A percentile compares a stretch with the other conserved stretches of the same genome.
Conservation (phyloP, 2,797 vertebrate species). For the Carapus acus region DNA sequence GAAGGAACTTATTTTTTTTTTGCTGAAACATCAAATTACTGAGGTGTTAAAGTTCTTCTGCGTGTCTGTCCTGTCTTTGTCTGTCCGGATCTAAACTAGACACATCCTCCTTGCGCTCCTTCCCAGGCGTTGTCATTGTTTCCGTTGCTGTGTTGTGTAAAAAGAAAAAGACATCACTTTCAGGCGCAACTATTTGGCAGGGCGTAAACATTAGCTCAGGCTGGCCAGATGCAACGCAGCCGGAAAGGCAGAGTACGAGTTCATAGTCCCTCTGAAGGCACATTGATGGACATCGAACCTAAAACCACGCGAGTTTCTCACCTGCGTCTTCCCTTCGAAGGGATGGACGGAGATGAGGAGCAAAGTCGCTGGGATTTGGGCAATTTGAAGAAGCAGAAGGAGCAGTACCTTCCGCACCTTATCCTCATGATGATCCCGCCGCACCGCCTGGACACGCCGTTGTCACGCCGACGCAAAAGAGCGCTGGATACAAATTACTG, state of each 20-base stretch:
- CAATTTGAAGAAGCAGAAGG: conserved; percentile 78
- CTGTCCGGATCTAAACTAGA: too few relatives aligned
- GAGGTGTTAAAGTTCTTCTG: too few relatives aligned
- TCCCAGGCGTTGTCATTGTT: background rate
- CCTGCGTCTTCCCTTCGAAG: conserved; percentile 45
- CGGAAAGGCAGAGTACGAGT: conserved; percentile 4
- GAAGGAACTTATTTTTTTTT: too few relatives aligned
- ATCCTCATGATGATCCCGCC: conserved; percentile 93
- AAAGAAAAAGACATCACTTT: conserved; percentile 13
- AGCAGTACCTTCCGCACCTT: conserved; percentile 78
- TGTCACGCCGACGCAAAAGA: conserved; percentile 79
- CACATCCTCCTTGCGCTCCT: too few relatives aligned
- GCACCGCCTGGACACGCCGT: conserved; percentile 77
- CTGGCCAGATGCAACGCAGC: background rate
- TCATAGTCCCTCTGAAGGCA: conserved; percentile 17
- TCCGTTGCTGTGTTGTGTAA: conserved; percentile 9
- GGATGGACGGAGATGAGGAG: conserved; percentile 82
- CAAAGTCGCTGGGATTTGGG: conserved; percentile 80
- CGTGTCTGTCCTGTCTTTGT: too few relatives aligned
- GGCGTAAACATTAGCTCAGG: conserved; percentile 6
- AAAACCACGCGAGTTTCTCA: background rate
- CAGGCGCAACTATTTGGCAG: conserved; percentile 19
- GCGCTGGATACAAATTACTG: conserved; percentile 91
- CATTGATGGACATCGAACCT: background rate
- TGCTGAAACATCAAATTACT: too few relatives aligned